Conservation (phyloP, 2,888 invertebrate genomes). For the Scaptomyza cyrtandrae region DNA sequence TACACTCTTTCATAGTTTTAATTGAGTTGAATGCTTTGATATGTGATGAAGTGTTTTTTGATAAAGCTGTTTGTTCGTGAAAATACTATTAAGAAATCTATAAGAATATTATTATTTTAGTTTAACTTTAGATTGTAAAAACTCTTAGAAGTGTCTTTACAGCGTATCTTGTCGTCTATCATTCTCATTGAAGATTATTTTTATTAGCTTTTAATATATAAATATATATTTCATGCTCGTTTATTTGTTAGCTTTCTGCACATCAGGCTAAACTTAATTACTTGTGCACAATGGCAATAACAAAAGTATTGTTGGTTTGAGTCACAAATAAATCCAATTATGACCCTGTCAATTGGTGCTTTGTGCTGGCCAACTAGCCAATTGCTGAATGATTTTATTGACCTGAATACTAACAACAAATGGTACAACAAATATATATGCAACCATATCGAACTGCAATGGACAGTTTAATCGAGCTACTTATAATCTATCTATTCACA, state of each 20-base stretch:
- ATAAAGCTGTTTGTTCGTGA: no score
- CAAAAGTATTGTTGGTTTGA: conserved; percentile 17
- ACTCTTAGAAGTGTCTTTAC: not conserved
- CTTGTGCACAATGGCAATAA: conserved; percentile 22
- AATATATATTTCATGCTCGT: not conserved
- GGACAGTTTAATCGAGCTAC: conserved; percentile 23
- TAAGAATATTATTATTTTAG: no score
- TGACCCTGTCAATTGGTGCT: conserved; percentile 20
- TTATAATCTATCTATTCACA: not conserved
- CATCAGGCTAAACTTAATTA: conserved; percentile 45
- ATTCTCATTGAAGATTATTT: not conserved
- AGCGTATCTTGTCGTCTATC: not conserved
- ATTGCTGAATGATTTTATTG: conserved; percentile 46
- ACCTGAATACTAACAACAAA: conserved; percentile 7
- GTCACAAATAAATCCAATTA: conserved; percentile 56
- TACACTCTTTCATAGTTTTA: not conserved
- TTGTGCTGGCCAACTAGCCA: conserved; percentile 14
- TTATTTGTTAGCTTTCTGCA: conserved; percentile 11
- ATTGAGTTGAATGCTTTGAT: not conserved
- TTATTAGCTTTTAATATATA: not conserved
- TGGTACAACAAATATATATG: not conserved
- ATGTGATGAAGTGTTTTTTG: no score
- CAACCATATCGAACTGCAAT: conserved; percentile 25
- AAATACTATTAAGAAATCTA: no score
- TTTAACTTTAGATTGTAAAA: no score